Percentiles rank a stretch among this genome's conserved stretches.
phyloP scores from a whole-genome alignment of 2,888 invertebrate species.

The Tyria jacobaeae region DNA sequence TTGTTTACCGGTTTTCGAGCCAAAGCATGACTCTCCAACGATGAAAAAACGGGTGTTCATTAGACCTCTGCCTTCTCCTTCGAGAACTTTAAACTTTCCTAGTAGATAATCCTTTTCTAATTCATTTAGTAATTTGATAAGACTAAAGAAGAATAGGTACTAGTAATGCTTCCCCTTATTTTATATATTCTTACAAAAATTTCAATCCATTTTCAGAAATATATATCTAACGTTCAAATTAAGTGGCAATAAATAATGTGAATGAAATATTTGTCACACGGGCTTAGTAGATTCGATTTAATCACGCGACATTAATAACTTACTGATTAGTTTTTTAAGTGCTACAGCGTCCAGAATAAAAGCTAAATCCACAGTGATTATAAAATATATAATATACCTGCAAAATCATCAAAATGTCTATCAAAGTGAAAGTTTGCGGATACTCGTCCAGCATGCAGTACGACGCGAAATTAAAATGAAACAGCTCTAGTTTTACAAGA shows the following conservation, averaged over 20 bases:
- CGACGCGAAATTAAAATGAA: slow-evolving; percentile 58
- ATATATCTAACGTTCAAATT: not conserved
- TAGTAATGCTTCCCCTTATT: no score
- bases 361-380: slow-evolving; percentile 29
- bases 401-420: slow-evolving; percentile 50
- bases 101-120: no score
- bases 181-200: not conserved
- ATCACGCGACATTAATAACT: not conserved
- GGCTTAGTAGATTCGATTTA: not conserved
- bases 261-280: not conserved
- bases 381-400: slow-evolving; percentile 41
- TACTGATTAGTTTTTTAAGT: not conserved
- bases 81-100: no score
- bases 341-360: slow-evolving; percentile 6
- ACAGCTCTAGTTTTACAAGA: slow-evolving; percentile 41
- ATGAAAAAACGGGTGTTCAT: no score
- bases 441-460: slow-evolving; percentile 42
- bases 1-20: no score
- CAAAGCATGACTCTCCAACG: no score
- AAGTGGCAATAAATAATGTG: not conserved
- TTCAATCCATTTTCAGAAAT: not conserved
- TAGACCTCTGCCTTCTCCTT: no score
- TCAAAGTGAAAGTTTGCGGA: slow-evolving; percentile 61
- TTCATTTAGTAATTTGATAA: no score
- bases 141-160: no score